Base-by-base conservation (phyloP, 1,140 invertebrate species). In the Solenopsis fugax region DNA sequence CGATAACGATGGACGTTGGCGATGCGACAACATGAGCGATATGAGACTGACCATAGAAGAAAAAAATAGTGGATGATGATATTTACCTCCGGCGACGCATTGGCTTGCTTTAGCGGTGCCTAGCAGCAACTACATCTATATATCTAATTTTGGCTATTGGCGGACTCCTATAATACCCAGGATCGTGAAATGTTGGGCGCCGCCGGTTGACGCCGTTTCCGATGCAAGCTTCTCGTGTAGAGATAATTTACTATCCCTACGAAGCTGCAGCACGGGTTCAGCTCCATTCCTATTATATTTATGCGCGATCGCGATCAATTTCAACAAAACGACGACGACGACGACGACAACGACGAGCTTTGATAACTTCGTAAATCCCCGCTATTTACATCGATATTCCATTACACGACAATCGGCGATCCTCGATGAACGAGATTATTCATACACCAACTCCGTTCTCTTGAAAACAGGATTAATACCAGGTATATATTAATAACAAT, bases 241-340 rank as follows among this genome's bases (percentile, higher is more conserved):
- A 93, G 73, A 82, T 90, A 93, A 87, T 92, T 90, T 76, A 92
- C 86, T 67, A 91, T 89, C 34, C 86, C 88, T 37, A 75, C 80
- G 64, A 93, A 87, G 67, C 87, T 87, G 85, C 85, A 91, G 82
- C 90, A 88, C 80, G 81, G 75, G 82, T 88, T 87, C 56, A 77
- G 21, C 41, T 91, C 77, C 87, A 92, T 91, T 50, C 24, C n/a
- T 37, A 24, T 12, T 29, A 13, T 85, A 86, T 45, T 73, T 48
- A 73, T 29, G 50, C 80, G 41, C 69, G 69, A 37, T 73, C 37
- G 24, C 24, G 67, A 73, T 9, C 41, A 56, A 72, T 72, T 82
- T 72, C n/a, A n/a, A n/a, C n/a, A n/a, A n/a, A n/a, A n/a, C n/a
- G n/a, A n/a, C n/a, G n/a, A 48, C 58, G 48, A 56, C n/a, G 64